phyloP scores from a whole-genome alignment of 2,113 vertebrate species.

The Apodemus sylvaticus region DNA sequence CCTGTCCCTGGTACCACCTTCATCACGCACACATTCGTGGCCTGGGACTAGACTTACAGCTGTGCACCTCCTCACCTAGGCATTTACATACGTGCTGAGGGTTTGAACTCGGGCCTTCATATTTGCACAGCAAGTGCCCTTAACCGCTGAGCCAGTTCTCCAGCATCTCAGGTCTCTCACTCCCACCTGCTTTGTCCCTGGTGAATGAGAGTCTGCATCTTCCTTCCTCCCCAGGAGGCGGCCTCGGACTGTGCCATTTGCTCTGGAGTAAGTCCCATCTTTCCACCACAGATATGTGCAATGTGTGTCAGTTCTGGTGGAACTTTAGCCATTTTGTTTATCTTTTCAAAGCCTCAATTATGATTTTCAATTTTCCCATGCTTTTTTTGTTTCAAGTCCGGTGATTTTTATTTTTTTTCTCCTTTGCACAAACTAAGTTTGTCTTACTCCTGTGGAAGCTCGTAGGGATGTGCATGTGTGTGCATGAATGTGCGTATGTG shows the following conservation, averaged over 20 bases:
- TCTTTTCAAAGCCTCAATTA: not conserved
- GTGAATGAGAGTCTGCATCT: not conserved
- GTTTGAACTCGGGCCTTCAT: not conserved
- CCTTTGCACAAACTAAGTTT: not conserved
- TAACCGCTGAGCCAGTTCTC: not conserved
- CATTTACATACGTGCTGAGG: not conserved
- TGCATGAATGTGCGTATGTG: no score
- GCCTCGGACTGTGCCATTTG: not conserved
- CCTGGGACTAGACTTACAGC: not conserved
- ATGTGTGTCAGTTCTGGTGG: not conserved
- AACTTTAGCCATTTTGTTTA: not conserved
- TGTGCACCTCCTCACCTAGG: no score
- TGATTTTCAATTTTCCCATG: not conserved
- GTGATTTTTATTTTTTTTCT: not conserved
- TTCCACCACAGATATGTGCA: no score
- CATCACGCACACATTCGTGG: not conserved
- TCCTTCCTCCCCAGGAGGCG: no score
- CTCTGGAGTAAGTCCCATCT: not conserved
- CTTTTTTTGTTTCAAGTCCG: not conserved
- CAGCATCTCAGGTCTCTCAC: not conserved
- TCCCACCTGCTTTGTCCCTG: not conserved
- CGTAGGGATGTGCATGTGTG: not conserved
- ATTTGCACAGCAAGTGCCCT: not conserved
- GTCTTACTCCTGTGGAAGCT: not conserved
- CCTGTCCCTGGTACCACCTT: not conserved